Conservation (phyloP, 2,113 vertebrate species). For the Pandion haliaetus region DNA sequence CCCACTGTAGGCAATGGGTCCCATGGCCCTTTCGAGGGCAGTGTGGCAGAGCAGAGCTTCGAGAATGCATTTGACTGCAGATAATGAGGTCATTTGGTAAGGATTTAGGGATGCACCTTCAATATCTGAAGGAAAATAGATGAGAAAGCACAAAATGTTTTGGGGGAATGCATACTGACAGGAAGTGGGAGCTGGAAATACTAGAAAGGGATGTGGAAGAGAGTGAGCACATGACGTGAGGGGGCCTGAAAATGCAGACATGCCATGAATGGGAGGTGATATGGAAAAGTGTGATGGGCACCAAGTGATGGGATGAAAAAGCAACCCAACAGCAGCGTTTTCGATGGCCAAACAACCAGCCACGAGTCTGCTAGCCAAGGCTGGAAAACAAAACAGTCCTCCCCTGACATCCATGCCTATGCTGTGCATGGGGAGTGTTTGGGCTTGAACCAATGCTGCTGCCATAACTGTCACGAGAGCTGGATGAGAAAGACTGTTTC, state of each 20-base stretch:
- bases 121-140: background rate
- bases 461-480: background rate
- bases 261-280: background rate
- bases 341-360: background rate
- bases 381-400: background rate
- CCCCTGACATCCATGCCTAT: background rate
- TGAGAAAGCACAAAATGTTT: background rate
- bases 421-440: background rate
- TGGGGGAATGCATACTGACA: background rate
- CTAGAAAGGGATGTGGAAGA: background rate
- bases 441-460: background rate
- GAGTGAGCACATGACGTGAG: background rate
- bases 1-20: background rate
- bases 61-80: background rate
- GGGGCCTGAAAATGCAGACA: background rate
- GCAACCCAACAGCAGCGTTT: background rate
- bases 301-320: background rate
- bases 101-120: background rate
- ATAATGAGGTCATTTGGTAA: background rate
- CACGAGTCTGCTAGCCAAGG: background rate
- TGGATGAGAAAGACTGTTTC: background rate
- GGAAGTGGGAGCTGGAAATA: background rate
- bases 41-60: background rate
- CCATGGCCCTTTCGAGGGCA: fast-evolving
- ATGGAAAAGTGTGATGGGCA: background rate